Evolutionary conservation across 2,888 invertebrate species (phyloP).

Genomic region (Drosophila diplacantha): DNA sequence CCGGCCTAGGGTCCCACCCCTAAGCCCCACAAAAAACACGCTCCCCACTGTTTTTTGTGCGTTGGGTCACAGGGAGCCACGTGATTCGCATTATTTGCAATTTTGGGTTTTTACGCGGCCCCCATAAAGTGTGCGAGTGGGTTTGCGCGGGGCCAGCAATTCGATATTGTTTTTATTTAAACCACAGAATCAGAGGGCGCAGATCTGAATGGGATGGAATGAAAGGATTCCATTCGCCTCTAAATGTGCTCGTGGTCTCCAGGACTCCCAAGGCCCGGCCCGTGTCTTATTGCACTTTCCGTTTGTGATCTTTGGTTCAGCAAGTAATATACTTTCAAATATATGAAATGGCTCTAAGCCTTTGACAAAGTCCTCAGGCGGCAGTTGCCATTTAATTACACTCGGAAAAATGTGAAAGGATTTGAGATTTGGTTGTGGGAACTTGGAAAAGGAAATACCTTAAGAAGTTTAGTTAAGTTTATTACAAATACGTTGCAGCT

Average conservation of each 20-base stretch:
- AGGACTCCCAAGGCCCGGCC: slow-evolving; percentile 5
- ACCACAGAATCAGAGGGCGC: slow-evolving; percentile 29
- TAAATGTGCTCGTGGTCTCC: slow-evolving; percentile 4
- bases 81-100: slow-evolving; percentile 70
- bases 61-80: slow-evolving; percentile 51
- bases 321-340: slow-evolving; percentile 16
- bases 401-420: neutral
- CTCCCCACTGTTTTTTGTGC: slow-evolving; percentile 29
- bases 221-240: slow-evolving; percentile 18
- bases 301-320: slow-evolving; percentile 15
- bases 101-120: slow-evolving; percentile 59
- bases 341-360: slow-evolving; percentile 19
- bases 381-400: slow-evolving; percentile 32
- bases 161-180: slow-evolving; percentile 39
- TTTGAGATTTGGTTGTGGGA: neutral
- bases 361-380: slow-evolving; percentile 4
- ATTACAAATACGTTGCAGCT: too few relatives aligned
- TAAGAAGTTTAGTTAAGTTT: too few relatives aligned
- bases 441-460: too few relatives aligned
- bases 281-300: slow-evolving; percentile 22
- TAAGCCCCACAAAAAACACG: slow-evolving; percentile 10
- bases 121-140: slow-evolving; percentile 41
- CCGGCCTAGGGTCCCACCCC: neutral
- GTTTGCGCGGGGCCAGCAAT: slow-evolving; percentile 6
- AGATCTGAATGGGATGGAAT: slow-evolving; percentile 13